phyloP scores from a whole-genome alignment of 2,888 invertebrate genomes.

The Gari tellinella region DNA sequence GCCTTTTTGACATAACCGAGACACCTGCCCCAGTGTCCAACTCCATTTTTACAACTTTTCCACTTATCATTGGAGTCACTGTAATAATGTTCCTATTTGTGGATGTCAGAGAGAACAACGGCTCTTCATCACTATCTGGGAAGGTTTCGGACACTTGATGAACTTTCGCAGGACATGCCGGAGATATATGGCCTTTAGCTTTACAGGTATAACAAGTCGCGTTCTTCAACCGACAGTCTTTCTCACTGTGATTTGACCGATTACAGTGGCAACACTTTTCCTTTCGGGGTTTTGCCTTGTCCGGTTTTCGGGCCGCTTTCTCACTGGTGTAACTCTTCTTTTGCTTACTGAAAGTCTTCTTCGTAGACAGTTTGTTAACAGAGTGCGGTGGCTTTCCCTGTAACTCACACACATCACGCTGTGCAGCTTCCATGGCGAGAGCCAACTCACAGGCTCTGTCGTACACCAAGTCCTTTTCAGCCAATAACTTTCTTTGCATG shows the following conservation, averaged over 20 bases:
- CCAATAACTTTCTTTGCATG: conserved; percentile 44
- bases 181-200: conserved; percentile 18
- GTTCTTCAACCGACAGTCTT: no score
- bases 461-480: conserved; percentile 41
- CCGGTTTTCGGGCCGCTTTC: no score
- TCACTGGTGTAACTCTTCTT: not conserved
- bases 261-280: conserved; percentile 16
- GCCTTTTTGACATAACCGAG: conserved; percentile 38
- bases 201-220: conserved; percentile 23
- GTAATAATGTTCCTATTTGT: not conserved
- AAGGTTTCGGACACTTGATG: conserved; percentile 1
- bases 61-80: conserved; percentile 36
- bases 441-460: conserved; percentile 38
- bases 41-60: conserved; percentile 41
- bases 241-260: conserved; percentile 23
- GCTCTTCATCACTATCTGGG: not conserved
- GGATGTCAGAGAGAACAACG: not conserved
- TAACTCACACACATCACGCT: conserved; percentile 34
- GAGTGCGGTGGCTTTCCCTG: conserved; percentile 5
- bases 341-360: not conserved
- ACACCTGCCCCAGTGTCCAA: conserved; percentile 59
- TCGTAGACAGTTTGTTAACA: not conserved
- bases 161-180: conserved; percentile 14
- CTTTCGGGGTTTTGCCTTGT: no score
- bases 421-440: conserved; percentile 40